Base-by-base conservation (phyloP, 2,113 vertebrate genomes). In the Clarias gariepinus region DNA sequence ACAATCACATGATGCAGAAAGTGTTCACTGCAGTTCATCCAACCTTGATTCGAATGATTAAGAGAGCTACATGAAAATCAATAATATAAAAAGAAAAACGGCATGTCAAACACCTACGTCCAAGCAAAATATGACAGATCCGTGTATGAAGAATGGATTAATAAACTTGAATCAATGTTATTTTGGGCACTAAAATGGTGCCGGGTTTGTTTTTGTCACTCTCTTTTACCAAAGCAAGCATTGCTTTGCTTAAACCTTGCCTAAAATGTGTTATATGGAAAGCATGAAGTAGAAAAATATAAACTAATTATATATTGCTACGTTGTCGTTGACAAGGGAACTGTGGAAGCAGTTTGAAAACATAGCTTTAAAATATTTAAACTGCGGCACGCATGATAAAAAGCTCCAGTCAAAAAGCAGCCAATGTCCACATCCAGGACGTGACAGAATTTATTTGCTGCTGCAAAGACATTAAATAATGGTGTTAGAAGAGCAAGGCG, bases 401-500 rank as follows among this genome's bases (percentile, higher is more conserved):
- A 80, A 57, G 9, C 23, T n/a, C 47, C 11, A 21, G 21, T 41
- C 19, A 61, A 55, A 71, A 80, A 23, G 76, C 76, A 58, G 77
- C 85, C 85, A 81, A 71, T 68, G 71, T 83, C 41, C n/a, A 64
- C 86, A 77, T 69, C 81, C 19, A 25, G 12, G 86, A 83, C 71
- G 25, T 77, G 86, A 87, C 69, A 19, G 80, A 33, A 82, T 87
- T 82, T 82, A 83, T 83, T 82, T 66, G 80, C 41, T 77, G 81
- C 69, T 57, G 53, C 68, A 87, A 61, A 82, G 28, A 73, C 64
- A 47, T 86, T 58, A 86, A 86, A 61, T 86, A 87, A 87, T 77
- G 47, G 86, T 76, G 86, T 83, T 74, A 76, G 63, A 83, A 66
- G 60, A 73, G 47, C 58, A 66, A 21, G 25, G 28, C 36, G 80